Percentiles rank a stretch among this genome's conserved stretches.
Evolutionary conservation across 2,113 vertebrate species (phyloP).

Genomic region (Egretta garzetta): DNA sequence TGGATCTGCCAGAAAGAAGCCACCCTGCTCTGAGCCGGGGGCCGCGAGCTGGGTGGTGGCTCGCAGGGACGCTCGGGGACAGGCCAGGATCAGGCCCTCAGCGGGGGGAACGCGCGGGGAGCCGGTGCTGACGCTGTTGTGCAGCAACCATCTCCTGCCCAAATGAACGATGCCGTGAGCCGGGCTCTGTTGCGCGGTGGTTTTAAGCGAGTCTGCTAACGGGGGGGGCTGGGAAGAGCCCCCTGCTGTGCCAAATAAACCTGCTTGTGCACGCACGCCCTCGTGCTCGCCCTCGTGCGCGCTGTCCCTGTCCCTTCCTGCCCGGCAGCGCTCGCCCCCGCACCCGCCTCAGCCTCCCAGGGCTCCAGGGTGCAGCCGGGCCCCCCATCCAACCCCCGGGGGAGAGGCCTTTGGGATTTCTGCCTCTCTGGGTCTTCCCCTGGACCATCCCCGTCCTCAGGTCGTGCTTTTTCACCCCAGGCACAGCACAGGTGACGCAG

Average conservation of each 20-base stretch:
- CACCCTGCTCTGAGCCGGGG: neutral
- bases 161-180: accelerated
- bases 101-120: accelerated
- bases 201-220: neutral
- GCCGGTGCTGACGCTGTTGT: neutral
- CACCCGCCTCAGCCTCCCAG: neutral
- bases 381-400: too few relatives aligned
- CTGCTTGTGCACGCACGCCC: too few relatives aligned
- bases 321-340: neutral
- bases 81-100: neutral
- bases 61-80: accelerated
- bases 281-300: neutral
- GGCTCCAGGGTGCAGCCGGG: too few relatives aligned
- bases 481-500: too few relatives aligned
- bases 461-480: too few relatives aligned
- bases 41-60: neutral
- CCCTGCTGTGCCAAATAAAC: neutral
- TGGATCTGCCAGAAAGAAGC: neutral
- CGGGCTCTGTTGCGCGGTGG: neutral
- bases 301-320: neutral
- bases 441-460: neutral
- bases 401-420: neutral
- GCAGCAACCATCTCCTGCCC: neutral
- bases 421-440: neutral
- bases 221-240: neutral